phyloP scores from a whole-genome alignment of 2,797 vertebrate genomes.

The Artibeus lituratus region DNA sequence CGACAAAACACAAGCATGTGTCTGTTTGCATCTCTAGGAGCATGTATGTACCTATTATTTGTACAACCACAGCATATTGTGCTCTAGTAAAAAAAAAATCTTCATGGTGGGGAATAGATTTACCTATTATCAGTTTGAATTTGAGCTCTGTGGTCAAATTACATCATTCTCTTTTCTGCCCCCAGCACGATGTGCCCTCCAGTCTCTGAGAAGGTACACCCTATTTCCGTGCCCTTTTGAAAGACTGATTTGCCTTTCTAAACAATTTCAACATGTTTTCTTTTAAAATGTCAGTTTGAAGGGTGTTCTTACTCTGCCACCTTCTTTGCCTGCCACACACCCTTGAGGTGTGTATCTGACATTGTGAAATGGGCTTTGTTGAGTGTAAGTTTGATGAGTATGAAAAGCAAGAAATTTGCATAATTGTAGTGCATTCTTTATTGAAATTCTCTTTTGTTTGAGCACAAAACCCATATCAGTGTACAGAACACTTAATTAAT shows the following conservation, averaged over 20 bases:
- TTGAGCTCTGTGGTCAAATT: conserved; percentile 36
- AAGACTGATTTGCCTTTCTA: neutral
- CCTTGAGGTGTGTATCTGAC: conserved; percentile 65
- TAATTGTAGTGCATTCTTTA: conserved; percentile 63
- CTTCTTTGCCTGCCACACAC: conserved; percentile 60
- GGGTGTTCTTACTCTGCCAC: conserved; percentile 64
- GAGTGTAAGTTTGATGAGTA: conserved; percentile 72
- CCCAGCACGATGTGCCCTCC: neutral
- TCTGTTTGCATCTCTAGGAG: neutral
- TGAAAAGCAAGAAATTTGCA: conserved; percentile 72
- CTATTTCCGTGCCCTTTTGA: conserved; percentile 56
- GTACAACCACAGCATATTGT: neutral
- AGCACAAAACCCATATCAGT: conserved; percentile 59
- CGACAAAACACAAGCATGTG: neutral
- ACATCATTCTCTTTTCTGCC: neutral
- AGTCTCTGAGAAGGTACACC: conserved; percentile 19
- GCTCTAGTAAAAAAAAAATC: neutral
- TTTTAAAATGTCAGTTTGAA: conserved; percentile 37
- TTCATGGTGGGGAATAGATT: neutral
- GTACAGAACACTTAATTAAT: conserved; percentile 67
- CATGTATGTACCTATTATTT: neutral
- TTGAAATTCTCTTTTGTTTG: conserved; percentile 71
- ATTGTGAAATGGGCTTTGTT: conserved; percentile 64
- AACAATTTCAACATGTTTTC: conserved; percentile 63
- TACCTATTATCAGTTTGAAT: neutral